Evolutionary conservation across 2,113 vertebrate genomes (phyloP), one percentile per base, ranked within the genome.

Genomic region (Variabilichromis moorii): DNA sequence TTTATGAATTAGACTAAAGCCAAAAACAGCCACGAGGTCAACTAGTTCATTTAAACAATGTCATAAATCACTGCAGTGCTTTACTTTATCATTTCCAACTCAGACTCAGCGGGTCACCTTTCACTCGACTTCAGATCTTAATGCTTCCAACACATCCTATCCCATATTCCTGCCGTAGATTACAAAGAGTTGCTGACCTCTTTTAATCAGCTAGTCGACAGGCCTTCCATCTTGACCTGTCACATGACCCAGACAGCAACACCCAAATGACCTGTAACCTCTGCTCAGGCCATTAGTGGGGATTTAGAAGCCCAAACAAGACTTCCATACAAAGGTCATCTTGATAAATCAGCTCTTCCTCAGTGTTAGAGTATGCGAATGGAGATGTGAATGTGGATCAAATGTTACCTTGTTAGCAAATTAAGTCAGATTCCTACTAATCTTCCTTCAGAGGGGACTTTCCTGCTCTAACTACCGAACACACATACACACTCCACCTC

Each of bases 231-330:
- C 71, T 89, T 90, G 89, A 89, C 80, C 82, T 37, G 84, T 87
- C 66, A 90, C 91, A 92, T 93, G 91, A 94, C 91, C 92, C 68
- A 35, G 42, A 54, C 37, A 59, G 82, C 53, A 90, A 89, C 92
- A 93, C 91, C 91, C 88, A 86, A 86, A 63, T 91, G 93, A 94
- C 91, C 95, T 92, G 26, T 86, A 24, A 92, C 92, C 93, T 82
- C 53, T 19, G 9, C 11, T 42, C 66, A 84, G 88, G 37, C 88
- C 81, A 93, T 94, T 94, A 93, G 85, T 63, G 61, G 5, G 85
- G 87, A 92, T 93, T 90, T 88, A 83, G 59, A 85, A 19, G n/a
- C 83, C 94, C 81, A 82, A 90, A 89, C 54, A 63, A 37, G 63
- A 68, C 61, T 79, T 89, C 28, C 83, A 76, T 73, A 11, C 10